Conservation (phyloP, 2,797 vertebrate genomes). For the Phalloptychus januarius region DNA sequence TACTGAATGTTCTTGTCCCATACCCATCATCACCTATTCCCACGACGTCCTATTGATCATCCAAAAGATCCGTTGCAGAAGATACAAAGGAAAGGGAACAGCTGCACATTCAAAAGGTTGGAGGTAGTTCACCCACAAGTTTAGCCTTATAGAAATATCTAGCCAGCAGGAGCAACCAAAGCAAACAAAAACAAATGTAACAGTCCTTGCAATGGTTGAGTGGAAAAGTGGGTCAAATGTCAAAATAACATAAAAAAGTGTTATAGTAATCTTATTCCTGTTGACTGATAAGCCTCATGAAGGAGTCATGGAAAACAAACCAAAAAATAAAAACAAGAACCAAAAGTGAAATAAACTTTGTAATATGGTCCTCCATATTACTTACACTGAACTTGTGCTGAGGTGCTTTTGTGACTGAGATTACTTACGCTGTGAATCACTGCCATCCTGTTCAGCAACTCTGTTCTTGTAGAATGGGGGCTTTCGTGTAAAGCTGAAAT, state of each 20-base stretch:
- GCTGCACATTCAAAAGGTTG: slow-evolving; percentile 89
- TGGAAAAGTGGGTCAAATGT: slow-evolving; percentile 34
- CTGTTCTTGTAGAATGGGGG: slow-evolving; percentile 99
- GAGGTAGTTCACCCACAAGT: slow-evolving; percentile 81
- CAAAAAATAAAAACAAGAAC: slow-evolving; percentile 67
- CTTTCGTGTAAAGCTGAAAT: slow-evolving; percentile 99
- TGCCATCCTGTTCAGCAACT: slow-evolving; percentile 97
- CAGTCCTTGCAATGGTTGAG: neutral
- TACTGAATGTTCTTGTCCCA: slow-evolving; percentile 99
- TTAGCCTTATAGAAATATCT: slow-evolving; percentile 24
- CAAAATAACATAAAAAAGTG: neutral
- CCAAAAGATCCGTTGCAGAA: slow-evolving; percentile 78
- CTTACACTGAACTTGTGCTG: slow-evolving; percentile 40
- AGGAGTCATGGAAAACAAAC: slow-evolving; percentile 30
- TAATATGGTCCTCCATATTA: slow-evolving; percentile 46
- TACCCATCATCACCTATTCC: slow-evolving; percentile 99
- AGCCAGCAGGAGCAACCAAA: slow-evolving; percentile 55
- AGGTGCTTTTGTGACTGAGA: slow-evolving; percentile 48
- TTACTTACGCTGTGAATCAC: slow-evolving; percentile 99
- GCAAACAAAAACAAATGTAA: neutral
- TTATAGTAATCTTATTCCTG: slow-evolving; percentile 29
- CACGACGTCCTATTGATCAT: slow-evolving; percentile 95
- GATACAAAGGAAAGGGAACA: slow-evolving; percentile 89
- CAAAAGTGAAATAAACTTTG: slow-evolving; percentile 28
- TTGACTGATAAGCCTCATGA: slow-evolving; percentile 36